Evolutionary conservation across 2,797 vertebrate species (phyloP).

Genomic region (Rallus crepitans): DNA sequence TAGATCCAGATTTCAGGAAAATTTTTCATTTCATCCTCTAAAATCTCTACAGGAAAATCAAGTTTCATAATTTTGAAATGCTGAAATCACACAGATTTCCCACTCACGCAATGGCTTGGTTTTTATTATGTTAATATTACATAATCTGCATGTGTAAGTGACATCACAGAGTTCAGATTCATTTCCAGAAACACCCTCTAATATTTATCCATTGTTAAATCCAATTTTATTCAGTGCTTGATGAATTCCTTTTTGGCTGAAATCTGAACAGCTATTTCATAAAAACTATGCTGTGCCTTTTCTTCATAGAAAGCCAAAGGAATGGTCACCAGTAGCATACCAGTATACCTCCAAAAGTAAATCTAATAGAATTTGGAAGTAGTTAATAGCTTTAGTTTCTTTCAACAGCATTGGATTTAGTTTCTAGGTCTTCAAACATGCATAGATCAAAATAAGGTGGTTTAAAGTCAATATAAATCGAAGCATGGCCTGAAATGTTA

Average conservation of each 20-base stretch:
- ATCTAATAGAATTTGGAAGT: not conserved
- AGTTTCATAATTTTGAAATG: not conserved
- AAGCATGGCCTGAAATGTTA: slow-evolving; percentile 34
- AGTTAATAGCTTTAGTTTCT: slow-evolving; percentile 37
- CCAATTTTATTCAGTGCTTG: not conserved
- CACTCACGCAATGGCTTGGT: not conserved
- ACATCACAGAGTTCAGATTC: not conserved
- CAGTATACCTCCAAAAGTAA: not conserved
- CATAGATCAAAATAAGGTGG: slow-evolving; percentile 37
- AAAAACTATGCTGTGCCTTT: not conserved
- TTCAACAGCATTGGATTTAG: not conserved
- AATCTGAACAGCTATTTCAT: not conserved
- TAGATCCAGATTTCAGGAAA: not conserved
- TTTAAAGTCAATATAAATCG: slow-evolving; percentile 58
- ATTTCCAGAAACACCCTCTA: not conserved
- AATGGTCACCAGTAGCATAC: not conserved
- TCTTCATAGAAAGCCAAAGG: not conserved
- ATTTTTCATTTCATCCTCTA: not conserved
- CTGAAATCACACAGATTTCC: not conserved
- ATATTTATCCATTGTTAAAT: not conserved
- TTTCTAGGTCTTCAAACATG: slow-evolving; percentile 12
- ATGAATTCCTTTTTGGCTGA: not conserved
- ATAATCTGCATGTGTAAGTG: not conserved
- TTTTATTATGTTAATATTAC: not conserved
- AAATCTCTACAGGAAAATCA: not conserved